Conservation (phyloP, 2,113 vertebrate species). For the Psittacara wagleri region DNA sequence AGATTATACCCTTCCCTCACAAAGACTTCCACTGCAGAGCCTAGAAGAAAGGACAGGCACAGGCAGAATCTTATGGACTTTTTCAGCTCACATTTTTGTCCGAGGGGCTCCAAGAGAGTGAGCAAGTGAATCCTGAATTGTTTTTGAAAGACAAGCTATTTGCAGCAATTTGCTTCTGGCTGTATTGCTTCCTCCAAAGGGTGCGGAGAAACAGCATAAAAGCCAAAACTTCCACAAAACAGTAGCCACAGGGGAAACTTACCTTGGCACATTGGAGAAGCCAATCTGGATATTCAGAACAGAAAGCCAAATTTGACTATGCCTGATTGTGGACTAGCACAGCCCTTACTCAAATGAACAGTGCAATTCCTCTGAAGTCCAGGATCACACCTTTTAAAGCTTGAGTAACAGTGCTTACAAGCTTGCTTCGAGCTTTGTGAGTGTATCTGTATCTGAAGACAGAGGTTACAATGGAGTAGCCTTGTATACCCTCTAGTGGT, state of each 20-base stretch:
- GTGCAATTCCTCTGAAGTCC: neutral
- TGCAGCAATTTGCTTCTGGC: neutral
- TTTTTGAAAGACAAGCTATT: neutral
- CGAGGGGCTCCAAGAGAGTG: no score
- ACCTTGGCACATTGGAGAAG: neutral
- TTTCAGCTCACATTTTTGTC: neutral
- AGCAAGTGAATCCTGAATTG: neutral
- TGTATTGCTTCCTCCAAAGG: neutral
- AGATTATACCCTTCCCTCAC: neutral
- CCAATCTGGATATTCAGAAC: neutral
- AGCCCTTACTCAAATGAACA: neutral
- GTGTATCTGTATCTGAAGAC: neutral
- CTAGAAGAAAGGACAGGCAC: neutral
- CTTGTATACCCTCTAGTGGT: neutral
- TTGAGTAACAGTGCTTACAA: accelerated
- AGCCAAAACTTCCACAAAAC: neutral
- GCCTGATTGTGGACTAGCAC: neutral
- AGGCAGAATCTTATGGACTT: neutral
- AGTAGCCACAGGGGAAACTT: neutral
- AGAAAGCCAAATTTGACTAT: neutral
- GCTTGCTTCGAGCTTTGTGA: neutral
- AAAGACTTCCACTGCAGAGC: neutral
- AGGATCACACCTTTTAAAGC: neutral
- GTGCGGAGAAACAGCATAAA: neutral
- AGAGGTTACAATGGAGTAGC: neutral